A percentile compares a stretch with the other conserved stretches of the same genome.
phyloP scores from a whole-genome alignment of 2,113 vertebrate species.

The Bombycilla garrulus region DNA sequence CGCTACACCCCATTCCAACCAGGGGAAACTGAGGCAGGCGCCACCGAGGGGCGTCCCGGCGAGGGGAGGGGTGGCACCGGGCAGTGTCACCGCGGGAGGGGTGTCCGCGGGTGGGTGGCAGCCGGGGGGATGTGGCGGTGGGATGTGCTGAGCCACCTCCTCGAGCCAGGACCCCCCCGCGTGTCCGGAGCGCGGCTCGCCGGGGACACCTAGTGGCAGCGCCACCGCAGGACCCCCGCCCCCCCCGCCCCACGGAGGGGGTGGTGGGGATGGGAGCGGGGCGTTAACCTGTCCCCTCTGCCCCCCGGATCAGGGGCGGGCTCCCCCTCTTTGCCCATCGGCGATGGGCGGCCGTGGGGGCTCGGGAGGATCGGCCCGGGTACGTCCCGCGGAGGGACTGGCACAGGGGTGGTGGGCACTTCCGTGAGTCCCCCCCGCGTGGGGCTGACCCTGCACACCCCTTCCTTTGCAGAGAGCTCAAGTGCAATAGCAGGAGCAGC shows the following conservation, averaged over 20 bases:
- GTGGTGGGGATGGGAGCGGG: neutral
- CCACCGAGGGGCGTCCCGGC: neutral
- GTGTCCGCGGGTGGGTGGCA: neutral
- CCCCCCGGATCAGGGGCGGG: neutral
- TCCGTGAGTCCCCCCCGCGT: accelerated
- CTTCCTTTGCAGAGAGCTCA: slow-evolving; percentile 71
- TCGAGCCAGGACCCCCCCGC: neutral
- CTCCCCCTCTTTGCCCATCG: neutral
- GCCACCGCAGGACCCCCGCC: neutral
- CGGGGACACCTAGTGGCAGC: slow-evolving; percentile 74
- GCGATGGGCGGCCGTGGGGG: neutral
- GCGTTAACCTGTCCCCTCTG: neutral
- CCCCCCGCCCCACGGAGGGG: neutral
- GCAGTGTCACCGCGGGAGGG: neutral
- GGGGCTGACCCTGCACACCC: neutral
- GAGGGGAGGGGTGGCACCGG: neutral
- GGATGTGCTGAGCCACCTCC: neutral
- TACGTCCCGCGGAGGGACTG: neutral
- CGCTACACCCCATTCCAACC: accelerated
- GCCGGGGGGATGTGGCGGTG: neutral
- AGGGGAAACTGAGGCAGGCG: neutral
- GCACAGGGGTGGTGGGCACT: neutral
- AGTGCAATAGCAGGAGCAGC: slow-evolving; percentile 75
- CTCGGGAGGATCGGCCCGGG: neutral
- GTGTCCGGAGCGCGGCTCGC: slow-evolving; percentile 56